Evolutionary conservation across 1,140 invertebrate genomes (phyloP).

Genomic region (Ostrea edulis): DNA sequence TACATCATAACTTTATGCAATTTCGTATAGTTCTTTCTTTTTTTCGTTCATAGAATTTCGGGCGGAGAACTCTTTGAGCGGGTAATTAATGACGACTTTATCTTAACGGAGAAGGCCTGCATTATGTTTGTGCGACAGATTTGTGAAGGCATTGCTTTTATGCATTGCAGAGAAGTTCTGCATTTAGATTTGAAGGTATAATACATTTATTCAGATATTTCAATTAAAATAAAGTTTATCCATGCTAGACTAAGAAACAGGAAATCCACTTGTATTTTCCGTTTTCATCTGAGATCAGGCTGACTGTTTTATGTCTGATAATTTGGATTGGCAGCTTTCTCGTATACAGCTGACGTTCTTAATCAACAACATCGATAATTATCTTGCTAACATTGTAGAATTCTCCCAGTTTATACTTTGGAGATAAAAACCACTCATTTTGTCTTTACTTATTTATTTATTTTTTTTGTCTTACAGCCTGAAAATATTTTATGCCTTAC

Average conservation of each 20-base stretch:
- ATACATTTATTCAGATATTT: constrained; percentile 45
- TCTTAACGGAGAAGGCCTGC: constrained; percentile 96
- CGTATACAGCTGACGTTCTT: not conserved
- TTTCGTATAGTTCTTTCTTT: not conserved
- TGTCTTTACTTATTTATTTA: too few species aligned
- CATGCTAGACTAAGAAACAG: not conserved
- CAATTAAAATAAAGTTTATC: constrained; percentile 53
- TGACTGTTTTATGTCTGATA: constrained; percentile 55
- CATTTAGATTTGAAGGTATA: constrained; percentile 98
- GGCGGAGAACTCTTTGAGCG: constrained; percentile 98
- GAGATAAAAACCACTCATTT: not conserved
- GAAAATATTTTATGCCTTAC: constrained; percentile 98
- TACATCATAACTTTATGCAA: too few species aligned
- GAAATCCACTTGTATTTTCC: constrained; percentile 1
- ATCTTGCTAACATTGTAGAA: not conserved
- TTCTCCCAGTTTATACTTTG: not conserved
- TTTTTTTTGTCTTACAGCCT: constrained; percentile 83
- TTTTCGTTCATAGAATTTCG: constrained; percentile 86
- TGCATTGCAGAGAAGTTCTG: constrained; percentile 95
- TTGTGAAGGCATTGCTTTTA: constrained; percentile 97
- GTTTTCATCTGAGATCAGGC: not conserved
- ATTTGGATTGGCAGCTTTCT: not conserved
- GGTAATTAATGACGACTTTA: constrained; percentile 98
- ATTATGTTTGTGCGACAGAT: constrained; percentile 98
- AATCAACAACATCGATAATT: not conserved